Evolutionary conservation across 2,797 vertebrate species (phyloP).

Genomic region (Neostethus bicornis): DNA sequence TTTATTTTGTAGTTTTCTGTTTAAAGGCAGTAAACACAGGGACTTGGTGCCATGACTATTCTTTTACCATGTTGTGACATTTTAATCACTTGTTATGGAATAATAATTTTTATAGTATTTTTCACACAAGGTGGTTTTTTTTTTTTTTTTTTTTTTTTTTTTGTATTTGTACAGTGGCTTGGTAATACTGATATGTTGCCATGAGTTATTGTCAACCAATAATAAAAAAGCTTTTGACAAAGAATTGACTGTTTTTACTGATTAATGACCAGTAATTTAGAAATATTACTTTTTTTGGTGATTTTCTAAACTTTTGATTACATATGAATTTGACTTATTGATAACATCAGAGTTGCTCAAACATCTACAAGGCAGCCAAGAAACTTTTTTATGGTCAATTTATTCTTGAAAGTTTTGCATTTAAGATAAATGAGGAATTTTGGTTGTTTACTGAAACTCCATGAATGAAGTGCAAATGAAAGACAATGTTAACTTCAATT

Average conservation of each 20-base stretch:
- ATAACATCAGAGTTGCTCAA: no score
- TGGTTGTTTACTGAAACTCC: no score
- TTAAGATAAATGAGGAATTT: no score
- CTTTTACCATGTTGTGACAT: constrained; percentile 88
- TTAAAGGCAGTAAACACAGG: constrained; percentile 87
- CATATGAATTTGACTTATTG: no score
- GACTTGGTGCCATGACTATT: constrained; percentile 87
- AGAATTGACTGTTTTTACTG: no score
- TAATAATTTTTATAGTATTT: constrained; percentile 89
- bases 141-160: constrained; percentile 89
- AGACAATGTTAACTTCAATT: constrained; percentile 15
- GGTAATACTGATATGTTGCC: constrained; percentile 91
- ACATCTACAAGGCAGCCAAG: no score
- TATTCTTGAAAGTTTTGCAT: no score
- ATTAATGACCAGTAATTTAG: no score
- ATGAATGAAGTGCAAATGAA: no score
- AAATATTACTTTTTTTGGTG: no score
- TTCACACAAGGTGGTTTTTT: constrained; percentile 85
- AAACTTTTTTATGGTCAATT: no score
- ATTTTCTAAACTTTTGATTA: no score
- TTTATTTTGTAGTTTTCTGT: constrained; percentile 69
- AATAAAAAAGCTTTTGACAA: constrained; percentile 90
- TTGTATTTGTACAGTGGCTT: constrained; percentile 98
- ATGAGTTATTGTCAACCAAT: constrained; percentile 97
- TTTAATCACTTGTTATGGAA: constrained; percentile 88